phyloP scores from a whole-genome alignment of 2,797 vertebrate species.

The Kryptopterus vitreolus region DNA sequence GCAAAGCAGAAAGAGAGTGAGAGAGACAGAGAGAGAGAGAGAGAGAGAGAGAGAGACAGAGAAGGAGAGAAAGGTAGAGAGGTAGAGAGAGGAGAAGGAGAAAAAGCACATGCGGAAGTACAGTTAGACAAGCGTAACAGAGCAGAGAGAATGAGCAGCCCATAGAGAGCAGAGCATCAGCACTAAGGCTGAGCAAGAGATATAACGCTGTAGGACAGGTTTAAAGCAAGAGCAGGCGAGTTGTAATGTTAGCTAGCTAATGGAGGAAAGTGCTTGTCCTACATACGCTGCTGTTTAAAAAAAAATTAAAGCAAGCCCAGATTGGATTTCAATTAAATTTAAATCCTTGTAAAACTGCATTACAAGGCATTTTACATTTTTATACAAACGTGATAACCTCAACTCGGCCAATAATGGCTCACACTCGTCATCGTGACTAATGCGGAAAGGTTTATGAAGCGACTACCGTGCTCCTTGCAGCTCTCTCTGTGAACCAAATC shows the following conservation, averaged over 20 bases:
- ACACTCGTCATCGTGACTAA: not conserved
- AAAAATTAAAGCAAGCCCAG: constrained; percentile 1
- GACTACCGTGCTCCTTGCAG: not conserved
- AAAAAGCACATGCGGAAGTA: constrained; percentile 70
- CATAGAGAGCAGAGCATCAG: constrained; percentile 34
- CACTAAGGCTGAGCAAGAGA: constrained; percentile 35
- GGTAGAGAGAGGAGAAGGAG: constrained; percentile 27
- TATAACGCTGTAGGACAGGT: constrained; percentile 25
- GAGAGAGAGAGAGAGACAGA: not conserved
- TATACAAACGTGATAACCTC: constrained; percentile 12
- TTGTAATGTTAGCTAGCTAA: constrained; percentile 21
- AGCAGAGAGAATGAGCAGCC: constrained; percentile 40
- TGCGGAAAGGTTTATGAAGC: constrained; percentile 5
- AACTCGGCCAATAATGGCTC: not conserved
- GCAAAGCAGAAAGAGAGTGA: constrained; percentile 62
- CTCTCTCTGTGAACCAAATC: constrained; percentile 11
- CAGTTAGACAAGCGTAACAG: constrained; percentile 65
- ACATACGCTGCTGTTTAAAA: constrained; percentile 1
- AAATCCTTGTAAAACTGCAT: constrained; percentile 12
- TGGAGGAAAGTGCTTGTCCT: constrained; percentile 8
- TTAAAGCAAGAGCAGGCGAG: constrained; percentile 23
- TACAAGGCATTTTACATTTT: constrained; percentile 16
- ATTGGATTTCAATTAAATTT: not conserved
- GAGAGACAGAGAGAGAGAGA: constrained; percentile 63
- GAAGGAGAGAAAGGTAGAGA: not conserved